Percentiles rank a stretch among this genome's conserved stretches.
Evolutionary conservation across 1,140 invertebrate genomes (phyloP).

Genomic region (Drosophila bifasciata): DNA sequence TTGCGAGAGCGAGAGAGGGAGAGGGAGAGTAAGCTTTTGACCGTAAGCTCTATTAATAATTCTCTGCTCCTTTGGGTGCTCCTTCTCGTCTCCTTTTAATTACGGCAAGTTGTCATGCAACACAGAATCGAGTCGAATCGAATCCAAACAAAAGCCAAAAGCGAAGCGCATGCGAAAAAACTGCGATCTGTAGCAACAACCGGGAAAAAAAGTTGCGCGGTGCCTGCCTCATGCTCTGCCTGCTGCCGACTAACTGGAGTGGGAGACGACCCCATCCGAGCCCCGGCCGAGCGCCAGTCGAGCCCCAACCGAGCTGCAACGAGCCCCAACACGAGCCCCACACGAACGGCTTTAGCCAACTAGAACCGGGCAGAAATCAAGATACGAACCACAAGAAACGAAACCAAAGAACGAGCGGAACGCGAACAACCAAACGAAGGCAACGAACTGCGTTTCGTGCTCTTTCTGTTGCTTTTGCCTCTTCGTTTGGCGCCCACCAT

Average conservation of each 20-base stretch:
- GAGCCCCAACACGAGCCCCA: conserved; percentile 22
- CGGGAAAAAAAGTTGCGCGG: conserved; percentile 48
- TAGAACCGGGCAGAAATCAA: conserved; percentile 72
- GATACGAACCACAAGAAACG: conserved; percentile 50
- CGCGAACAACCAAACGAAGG: conserved; percentile 53
- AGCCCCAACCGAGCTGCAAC: conserved; percentile 7
- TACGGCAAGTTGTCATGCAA: conserved; percentile 48
- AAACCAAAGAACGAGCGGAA: conserved; percentile 32
- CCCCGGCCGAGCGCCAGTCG: conserved; percentile 18
- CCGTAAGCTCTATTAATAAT: conserved; percentile 25
- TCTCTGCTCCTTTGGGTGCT: conserved; percentile 6
- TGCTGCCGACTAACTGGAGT: conserved; percentile 45
- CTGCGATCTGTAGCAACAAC: conserved; percentile 37
- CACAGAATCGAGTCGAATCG: conserved; percentile 24
- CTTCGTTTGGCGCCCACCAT: conserved; percentile 20
- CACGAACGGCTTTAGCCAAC: conserved; percentile 66
- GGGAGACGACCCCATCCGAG: conserved; percentile 12
- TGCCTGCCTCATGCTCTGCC: conserved; percentile 38
- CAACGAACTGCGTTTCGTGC: conserved; percentile 68
- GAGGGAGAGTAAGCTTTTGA: too few species aligned
- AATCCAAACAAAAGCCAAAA: conserved; percentile 18
- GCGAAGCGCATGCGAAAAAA: conserved; percentile 32
- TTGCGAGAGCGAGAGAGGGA: conserved; percentile 5
- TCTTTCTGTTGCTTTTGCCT: conserved; percentile 5
- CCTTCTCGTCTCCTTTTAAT: conserved; percentile 22